Conservation (phyloP, 2,113 vertebrate species). For the Hemiprocne comata region DNA sequence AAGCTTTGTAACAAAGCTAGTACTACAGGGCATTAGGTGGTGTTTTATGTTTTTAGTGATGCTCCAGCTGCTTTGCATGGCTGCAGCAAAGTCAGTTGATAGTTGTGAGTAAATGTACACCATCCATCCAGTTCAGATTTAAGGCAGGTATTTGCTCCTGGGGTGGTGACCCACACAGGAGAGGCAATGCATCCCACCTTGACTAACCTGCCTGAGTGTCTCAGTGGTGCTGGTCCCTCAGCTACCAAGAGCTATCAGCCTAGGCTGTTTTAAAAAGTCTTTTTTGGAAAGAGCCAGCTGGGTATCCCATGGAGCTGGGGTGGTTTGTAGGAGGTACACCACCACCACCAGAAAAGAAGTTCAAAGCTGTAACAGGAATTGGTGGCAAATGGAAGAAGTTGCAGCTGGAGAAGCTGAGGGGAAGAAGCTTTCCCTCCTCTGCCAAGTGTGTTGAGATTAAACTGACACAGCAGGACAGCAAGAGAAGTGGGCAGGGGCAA, state of each 20-base stretch:
- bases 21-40: rapidly evolving
- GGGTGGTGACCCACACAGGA: no score
- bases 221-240: no score
- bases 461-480: not conserved
- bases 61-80: not conserved
- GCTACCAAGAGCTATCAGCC: not conserved
- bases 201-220: not conserved
- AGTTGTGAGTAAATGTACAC: not conserved
- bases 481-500: not conserved
- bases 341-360: not conserved
- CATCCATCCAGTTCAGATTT: not conserved
- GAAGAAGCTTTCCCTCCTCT: not conserved
- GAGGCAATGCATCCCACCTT: not conserved
- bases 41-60: not conserved
- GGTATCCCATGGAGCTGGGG: not conserved
- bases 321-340: not conserved
- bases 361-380: not conserved
- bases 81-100: no score
- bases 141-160: not conserved
- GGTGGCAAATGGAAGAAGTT: not conserved
- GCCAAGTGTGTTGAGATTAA: not conserved
- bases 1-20: not conserved
- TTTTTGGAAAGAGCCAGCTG: not conserved
- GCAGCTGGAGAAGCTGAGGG: not conserved
- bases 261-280: not conserved